phyloP scores from a whole-genome alignment of 2,888 invertebrate genomes.

The Caenorhabditis uteleia region DNA sequence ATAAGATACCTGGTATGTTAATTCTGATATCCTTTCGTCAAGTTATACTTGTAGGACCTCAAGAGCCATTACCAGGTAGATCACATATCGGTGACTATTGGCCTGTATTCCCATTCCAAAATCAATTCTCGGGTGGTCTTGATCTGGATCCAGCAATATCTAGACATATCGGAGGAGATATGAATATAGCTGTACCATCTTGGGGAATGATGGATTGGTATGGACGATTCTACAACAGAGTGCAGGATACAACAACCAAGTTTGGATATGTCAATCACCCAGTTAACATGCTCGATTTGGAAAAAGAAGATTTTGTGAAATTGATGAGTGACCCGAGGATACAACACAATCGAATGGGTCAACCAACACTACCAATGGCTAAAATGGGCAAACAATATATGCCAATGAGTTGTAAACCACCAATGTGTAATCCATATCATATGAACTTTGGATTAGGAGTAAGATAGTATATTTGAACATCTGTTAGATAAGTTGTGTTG shows the following conservation, averaged over 20 bases:
- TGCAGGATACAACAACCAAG: constrained; percentile 53
- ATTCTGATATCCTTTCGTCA: not conserved
- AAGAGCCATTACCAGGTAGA: constrained; percentile 58
- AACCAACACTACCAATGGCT: constrained; percentile 54
- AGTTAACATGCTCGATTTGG: constrained; percentile 62
- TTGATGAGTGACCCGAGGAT: constrained; percentile 52
- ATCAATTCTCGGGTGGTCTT: constrained; percentile 58
- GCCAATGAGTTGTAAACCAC: constrained; percentile 54
- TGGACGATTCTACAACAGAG: constrained; percentile 55
- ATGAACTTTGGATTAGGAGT: constrained; percentile 53
- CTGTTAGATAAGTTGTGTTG: not conserved
- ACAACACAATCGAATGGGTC: constrained; percentile 48
- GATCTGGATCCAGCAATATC: constrained; percentile 62
- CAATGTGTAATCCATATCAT: constrained; percentile 57
- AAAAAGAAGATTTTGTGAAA: constrained; percentile 55
- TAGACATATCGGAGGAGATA: constrained; percentile 62
- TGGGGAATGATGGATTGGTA: constrained; percentile 62
- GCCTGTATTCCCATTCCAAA: constrained; percentile 61
- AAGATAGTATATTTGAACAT: constrained; percentile 8
- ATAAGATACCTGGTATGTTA: constrained; percentile 43
- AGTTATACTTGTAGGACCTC: constrained; percentile 46
- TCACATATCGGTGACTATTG: constrained; percentile 58
- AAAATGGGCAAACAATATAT: constrained; percentile 49
- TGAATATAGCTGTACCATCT: constrained; percentile 59
- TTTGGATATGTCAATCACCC: constrained; percentile 61